phyloP scores from a whole-genome alignment of 2,113 vertebrate genomes.

The Hoplias malabaricus region DNA sequence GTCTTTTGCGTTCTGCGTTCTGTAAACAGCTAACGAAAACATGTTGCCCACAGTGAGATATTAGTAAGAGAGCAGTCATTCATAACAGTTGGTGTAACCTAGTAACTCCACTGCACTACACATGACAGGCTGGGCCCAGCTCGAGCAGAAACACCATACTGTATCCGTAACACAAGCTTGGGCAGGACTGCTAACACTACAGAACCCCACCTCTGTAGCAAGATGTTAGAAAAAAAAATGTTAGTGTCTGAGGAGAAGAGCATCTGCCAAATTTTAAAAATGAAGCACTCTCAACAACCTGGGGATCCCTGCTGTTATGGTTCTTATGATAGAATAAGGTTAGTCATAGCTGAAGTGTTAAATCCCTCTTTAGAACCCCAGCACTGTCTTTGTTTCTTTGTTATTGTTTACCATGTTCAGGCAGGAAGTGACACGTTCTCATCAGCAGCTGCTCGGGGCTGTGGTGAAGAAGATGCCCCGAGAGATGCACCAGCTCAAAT shows the following conservation, averaged over 20 bases:
- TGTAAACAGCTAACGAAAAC: background rate
- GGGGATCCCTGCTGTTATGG: too few relatives aligned
- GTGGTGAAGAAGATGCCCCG: background rate
- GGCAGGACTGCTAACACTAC: too few relatives aligned
- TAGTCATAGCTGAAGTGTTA: background rate
- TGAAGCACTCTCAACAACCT: too few relatives aligned
- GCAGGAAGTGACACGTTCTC: conserved; percentile 43
- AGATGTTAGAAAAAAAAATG: too few relatives aligned
- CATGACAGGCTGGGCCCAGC: too few relatives aligned
- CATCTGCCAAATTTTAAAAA: too few relatives aligned
- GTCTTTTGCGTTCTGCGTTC: conserved; percentile 10
- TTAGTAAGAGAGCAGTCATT: background rate
- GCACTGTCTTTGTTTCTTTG: background rate
- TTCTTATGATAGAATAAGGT: accelerated
- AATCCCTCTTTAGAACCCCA: background rate
- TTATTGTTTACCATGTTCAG: conserved; percentile 26
- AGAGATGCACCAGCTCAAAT: conserved; percentile 3
- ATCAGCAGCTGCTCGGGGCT: conserved; percentile 37
- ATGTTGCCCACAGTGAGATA: background rate
- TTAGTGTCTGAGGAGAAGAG: too few relatives aligned
- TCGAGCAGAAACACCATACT: too few relatives aligned
- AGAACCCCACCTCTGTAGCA: too few relatives aligned
- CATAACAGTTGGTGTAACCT: background rate
- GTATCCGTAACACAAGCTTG: too few relatives aligned
- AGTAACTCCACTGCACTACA: too few relatives aligned